These are phyloP conservation scores for Sceloporus undulatus DNA, from an alignment of 2,113 vertebrate species.

Conservation along the genomic window DNA sequence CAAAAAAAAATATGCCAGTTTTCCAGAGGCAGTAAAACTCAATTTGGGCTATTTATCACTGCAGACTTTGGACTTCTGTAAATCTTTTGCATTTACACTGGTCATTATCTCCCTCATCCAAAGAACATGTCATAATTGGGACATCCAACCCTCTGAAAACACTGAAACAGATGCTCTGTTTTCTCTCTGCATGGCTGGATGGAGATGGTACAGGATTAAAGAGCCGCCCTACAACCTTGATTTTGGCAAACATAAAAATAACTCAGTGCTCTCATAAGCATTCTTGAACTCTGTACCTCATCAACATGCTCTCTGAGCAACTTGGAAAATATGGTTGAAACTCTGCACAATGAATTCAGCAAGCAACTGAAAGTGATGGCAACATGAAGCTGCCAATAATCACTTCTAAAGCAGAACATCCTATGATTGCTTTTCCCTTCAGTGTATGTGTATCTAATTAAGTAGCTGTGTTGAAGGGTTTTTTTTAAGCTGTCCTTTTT, in stretches of 20 bases:
- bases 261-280: constrained; percentile 53
- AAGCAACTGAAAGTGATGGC: constrained; percentile 41
- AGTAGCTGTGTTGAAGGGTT: constrained; percentile 48
- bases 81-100: neutral
- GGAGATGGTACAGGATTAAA: neutral
- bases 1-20: neutral
- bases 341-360: constrained; percentile 11
- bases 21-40: neutral
- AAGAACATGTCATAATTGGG: neutral
- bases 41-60: neutral
- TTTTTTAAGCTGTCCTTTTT: constrained; percentile 65
- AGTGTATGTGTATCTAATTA: constrained; percentile 38
- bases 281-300: constrained; percentile 34
- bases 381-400: constrained; percentile 48
- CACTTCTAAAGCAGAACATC: constrained; percentile 20
- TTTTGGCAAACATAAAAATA: constrained; percentile 28
- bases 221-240: neutral
- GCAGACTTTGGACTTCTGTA: neutral
- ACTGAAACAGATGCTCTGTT: neutral
- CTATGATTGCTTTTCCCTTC: constrained; percentile 27
- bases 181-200: neutral
- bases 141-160: neutral
- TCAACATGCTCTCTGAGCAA: constrained; percentile 41
- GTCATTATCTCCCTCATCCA: neutral
- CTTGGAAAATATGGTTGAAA: constrained; percentile 34